Percentiles rank a stretch among this genome's conserved stretches.
phyloP scores from a whole-genome alignment of 2,113 vertebrate species.

The Phylloscopus trochiloides region DNA sequence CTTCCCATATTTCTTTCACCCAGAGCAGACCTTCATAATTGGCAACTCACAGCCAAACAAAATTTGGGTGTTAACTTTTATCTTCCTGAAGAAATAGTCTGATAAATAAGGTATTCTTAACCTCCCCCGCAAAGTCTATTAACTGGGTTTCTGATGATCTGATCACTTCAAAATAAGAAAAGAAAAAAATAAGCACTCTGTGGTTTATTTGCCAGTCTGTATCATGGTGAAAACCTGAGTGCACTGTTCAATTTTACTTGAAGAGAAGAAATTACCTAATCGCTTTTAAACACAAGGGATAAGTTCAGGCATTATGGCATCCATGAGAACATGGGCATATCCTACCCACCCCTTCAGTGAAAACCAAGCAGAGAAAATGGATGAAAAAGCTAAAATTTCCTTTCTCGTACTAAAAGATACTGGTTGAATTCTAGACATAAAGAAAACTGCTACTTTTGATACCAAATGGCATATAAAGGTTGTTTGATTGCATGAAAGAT shows the following conservation, averaged over 20 bases:
- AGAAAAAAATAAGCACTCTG: not conserved
- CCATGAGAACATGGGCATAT: not conserved
- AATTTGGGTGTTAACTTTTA: not conserved
- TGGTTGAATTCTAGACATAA: not conserved
- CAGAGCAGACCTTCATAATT: not conserved
- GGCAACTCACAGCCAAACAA: not conserved
- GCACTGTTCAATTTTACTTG: not conserved
- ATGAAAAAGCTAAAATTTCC: not conserved
- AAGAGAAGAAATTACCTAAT: not conserved
- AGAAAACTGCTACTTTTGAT: not conserved
- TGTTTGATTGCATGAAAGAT: conserved; percentile 10
- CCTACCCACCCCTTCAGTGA: not conserved
- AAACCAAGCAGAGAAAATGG: not conserved
- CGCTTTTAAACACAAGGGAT: not conserved
- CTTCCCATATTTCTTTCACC: not conserved
- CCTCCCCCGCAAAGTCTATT: not conserved
- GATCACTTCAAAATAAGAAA: not conserved
- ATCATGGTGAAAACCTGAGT: not conserved
- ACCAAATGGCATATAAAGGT: not conserved
- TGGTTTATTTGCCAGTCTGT: not conserved
- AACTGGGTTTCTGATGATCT: not conserved
- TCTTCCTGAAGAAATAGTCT: not conserved
- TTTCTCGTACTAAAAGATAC: not conserved
- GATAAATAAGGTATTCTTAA: not conserved
- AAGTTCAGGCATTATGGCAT: not conserved